Evolutionary conservation across 2,888 invertebrate species (phyloP), one percentile per base, ranked within the genome.

Genomic region (Unio delphinus): DNA sequence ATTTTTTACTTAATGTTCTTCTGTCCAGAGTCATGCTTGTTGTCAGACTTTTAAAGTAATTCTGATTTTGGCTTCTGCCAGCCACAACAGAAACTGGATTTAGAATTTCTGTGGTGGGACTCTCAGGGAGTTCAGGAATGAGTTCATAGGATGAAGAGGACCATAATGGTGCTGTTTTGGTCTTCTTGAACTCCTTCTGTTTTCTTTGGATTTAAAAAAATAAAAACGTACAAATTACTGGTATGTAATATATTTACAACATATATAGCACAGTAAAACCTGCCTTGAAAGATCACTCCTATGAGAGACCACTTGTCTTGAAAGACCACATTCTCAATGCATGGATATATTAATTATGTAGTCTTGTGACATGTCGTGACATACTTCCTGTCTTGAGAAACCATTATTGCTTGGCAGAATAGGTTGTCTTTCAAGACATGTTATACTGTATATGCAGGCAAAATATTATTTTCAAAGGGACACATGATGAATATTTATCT

Each of bases 1-100:
- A 58, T 34, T 69, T 73, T 58, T 64, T 68, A 57, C 62, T 66
- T 15, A 64, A 59, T 26, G 68, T 30, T 55, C 79, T 78, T 28
- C 86, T 73, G 65, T 83, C 87, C 20, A 87, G 76, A 2, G 87
- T 87, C 83, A 84, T 83, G 65, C 84, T 86, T 61, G 72, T 77
- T 4, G 86, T 86, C 6, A 87, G 68, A 58, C 83, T 83, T 70
- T 83, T 86, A 66, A 84, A 86, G 56, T 78, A 80, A 55, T 78
- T 76, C 30, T 68, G 67, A 55, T 45, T 45, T 56, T 61, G 15
- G 80, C 65, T 26, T 70, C 69, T 4, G 57, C 20, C 7, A 61
- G 64, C 8, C 45, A 61, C n/a, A 20, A 23, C 74, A 67, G 65
- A 45, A n/a, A 60, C 71, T 45, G 45, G 45, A 15, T 45, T 45